Percentiles rank a stretch among this genome's conserved stretches.
Conservation (phyloP, 2,113 vertebrate genomes). For the Carettochelys insculpta region DNA sequence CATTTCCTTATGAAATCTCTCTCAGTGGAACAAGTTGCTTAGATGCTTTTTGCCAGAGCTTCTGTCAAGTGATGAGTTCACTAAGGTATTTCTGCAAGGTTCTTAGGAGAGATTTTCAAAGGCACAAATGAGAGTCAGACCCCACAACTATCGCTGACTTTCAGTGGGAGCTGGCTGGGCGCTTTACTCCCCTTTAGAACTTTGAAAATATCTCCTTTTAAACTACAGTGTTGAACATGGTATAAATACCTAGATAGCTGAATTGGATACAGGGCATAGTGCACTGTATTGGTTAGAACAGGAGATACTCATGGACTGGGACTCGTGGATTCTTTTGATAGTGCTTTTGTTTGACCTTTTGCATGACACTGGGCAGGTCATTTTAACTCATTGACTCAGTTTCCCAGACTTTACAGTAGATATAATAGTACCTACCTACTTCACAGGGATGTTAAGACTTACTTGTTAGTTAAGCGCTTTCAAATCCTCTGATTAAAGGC, state of each 20-base stretch:
- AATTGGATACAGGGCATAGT: not conserved
- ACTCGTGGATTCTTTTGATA: not conserved
- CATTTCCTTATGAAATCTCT: not conserved
- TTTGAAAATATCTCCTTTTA: not conserved
- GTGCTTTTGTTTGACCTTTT: not conserved
- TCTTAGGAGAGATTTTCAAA: not conserved
- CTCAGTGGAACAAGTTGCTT: not conserved
- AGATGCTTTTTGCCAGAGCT: not conserved
- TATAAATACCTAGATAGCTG: not conserved
- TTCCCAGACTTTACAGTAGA: not conserved
- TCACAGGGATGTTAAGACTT: not conserved
- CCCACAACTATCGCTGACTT: not conserved
- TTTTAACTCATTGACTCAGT: not conserved
- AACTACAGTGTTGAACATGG: not conserved
- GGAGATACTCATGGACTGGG: too few species aligned
- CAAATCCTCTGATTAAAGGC: not conserved
- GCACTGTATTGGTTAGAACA: not conserved
- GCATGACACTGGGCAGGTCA: not conserved
- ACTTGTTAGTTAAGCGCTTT: not conserved
- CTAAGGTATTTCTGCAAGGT: not conserved
- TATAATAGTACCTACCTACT: not conserved
- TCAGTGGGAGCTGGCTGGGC: rapidly evolving
- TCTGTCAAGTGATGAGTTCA: not conserved
- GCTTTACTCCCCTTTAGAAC: not conserved
- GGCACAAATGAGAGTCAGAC: not conserved